These are phyloP conservation scores for Argyresthia albistria DNA, from an alignment of 2,888 invertebrate species.

Conservation along the genomic window DNA sequence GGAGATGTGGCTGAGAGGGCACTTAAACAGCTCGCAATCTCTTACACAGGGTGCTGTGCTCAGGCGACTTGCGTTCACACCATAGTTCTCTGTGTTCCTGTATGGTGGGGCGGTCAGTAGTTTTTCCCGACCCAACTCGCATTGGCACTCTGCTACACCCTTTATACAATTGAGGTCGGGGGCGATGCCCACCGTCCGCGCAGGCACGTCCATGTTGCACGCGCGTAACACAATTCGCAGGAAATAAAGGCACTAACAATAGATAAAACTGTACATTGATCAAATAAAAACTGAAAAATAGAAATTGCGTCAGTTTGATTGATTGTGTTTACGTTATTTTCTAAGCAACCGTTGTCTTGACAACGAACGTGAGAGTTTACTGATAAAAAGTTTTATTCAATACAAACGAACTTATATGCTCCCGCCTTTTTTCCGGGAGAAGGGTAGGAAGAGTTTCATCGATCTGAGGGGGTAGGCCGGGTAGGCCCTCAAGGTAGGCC, in stretches of 20 bases:
- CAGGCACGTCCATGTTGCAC: neutral
- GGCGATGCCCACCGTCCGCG: constrained; percentile 29
- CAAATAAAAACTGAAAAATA: neutral
- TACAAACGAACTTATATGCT: too few relatives aligned
- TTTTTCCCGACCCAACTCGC: constrained; percentile 59
- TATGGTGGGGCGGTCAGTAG: constrained; percentile 56
- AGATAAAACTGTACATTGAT: constrained; percentile 1
- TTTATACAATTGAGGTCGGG: constrained; percentile 31
- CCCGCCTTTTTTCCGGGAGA: too few relatives aligned
- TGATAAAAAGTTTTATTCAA: too few relatives aligned
- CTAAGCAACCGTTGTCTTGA: neutral
- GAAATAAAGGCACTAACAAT: neutral
- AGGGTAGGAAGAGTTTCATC: too few relatives aligned
- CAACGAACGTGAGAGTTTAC: neutral
- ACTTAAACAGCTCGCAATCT: constrained; percentile 42
- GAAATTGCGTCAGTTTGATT: neutral
- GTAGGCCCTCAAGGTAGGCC: too few relatives aligned
- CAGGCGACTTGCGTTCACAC: constrained; percentile 34
- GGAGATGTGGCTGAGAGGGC: constrained; percentile 51
- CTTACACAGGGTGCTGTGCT: constrained; percentile 48
- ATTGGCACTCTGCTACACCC: constrained; percentile 45
- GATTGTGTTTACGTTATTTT: neutral
- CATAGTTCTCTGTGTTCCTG: constrained; percentile 25
- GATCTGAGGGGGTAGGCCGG: too few relatives aligned
- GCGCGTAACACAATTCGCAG: neutral